Evolutionary conservation across 92 coral and sea anemone genomes (phyloP), one percentile per base, ranked within the genome.

Genomic region (Montipora capitata): DNA sequence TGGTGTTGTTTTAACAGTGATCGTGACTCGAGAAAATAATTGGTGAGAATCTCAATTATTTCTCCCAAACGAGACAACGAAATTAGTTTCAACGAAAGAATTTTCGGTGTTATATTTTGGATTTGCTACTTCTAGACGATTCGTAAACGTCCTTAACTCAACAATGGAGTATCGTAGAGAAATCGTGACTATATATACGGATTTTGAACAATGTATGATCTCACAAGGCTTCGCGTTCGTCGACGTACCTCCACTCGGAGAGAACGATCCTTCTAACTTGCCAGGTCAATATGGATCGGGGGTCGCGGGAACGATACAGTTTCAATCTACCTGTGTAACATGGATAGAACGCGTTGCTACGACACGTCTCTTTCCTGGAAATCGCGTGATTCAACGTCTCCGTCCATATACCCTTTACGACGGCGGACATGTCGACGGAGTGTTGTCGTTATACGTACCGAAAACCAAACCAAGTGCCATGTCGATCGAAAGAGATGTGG

Each of bases 211-310:
- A 8, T 3, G 3, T 2, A 44, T 73, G 61, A 73, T 44, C 62
- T 5, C 7, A 17, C 78, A 51, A 14, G 3, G 78, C 44, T 73
- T 73, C 16, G 78, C 78, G 3, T 73, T 73, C n/a, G 78, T 73
- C 11, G 16, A 3, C 2, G 5, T 73, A 12, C 41, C 78, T 6
- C 38, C 58, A 39, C 8, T 73, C 48, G 73, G 73, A 1, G 10
- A 42, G n/a, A 20, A 73, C 10, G 40, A 4, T 11, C 62, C 78
- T 5, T 5, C 39, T 48, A 43, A 42, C 2, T 3, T 3, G 5
- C 78, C 78, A 2, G 78, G 78, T 2, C 11, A 44, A 6, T 73
- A 73, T 4, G 78, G 78, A 4, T 12, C 3, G 38, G 78, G 78
- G 2, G 44, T 40, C 40, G 45, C 45, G 39, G 78, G 78, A 16